Conservation (phyloP, 2,888 invertebrate genomes). For the Trichacis sp. region DNA sequence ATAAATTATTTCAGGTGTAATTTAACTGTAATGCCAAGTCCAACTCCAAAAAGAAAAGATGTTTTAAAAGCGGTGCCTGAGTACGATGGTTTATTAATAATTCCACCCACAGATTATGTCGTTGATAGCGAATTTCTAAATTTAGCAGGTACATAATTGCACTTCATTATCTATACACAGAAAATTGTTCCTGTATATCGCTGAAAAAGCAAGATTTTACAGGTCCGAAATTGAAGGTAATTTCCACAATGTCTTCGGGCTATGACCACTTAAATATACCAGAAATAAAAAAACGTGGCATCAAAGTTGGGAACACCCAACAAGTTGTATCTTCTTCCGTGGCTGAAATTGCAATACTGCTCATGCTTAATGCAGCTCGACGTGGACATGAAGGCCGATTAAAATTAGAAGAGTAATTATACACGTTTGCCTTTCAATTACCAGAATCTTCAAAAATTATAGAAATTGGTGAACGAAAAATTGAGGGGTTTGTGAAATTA, state of each 20-base stretch:
- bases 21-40: slow-evolving; percentile 53
- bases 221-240: slow-evolving; percentile 80
- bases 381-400: slow-evolving; percentile 81
- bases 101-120: slow-evolving; percentile 54
- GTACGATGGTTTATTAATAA: slow-evolving; percentile 57
- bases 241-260: slow-evolving; percentile 89
- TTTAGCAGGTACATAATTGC: slow-evolving; percentile 72
- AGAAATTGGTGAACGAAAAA: too few species aligned
- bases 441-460: too few species aligned
- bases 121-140: slow-evolving; percentile 73
- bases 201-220: neutral
- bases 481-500: too few species aligned
- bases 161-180: too few species aligned
- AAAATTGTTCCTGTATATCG: too few species aligned
- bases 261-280: slow-evolving; percentile 84
- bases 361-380: slow-evolving; percentile 82
- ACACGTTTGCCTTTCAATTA: too few species aligned
- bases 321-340: slow-evolving; percentile 81
- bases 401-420: slow-evolving; percentile 74
- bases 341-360: slow-evolving; percentile 84
- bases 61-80: slow-evolving; percentile 54
- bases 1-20: slow-evolving; percentile 50
- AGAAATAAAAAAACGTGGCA: slow-evolving; percentile 78
- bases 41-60: slow-evolving; percentile 43
- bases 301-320: slow-evolving; percentile 86